Evolutionary conservation across 1,140 invertebrate genomes (phyloP).

Genomic region (Euschistus heros): DNA sequence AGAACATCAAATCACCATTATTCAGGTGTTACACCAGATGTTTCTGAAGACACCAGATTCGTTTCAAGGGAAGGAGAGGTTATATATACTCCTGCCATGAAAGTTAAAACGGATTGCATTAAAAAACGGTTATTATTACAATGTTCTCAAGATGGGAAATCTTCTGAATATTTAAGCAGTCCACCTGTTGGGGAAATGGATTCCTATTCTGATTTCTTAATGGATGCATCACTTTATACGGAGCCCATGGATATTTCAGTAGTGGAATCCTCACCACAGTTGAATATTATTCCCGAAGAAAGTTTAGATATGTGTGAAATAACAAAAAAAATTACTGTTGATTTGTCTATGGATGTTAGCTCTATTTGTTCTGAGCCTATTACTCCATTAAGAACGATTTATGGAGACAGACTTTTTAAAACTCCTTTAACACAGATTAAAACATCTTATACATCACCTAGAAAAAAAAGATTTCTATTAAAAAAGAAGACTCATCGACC

Average conservation of each 20-base stretch:
- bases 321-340: not conserved
- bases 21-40: not conserved
- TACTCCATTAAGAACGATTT: not conserved
- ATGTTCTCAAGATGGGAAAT: not conserved
- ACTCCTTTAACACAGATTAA: not conserved
- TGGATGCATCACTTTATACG: constrained; percentile 23
- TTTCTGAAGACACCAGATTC: not conserved
- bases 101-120: not conserved
- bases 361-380: not conserved
- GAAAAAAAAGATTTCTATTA: not conserved
- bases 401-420: not conserved
- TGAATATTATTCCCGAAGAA: not conserved
- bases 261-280: not conserved
- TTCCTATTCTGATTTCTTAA: constrained; percentile 21
- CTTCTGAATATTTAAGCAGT: not conserved
- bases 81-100: not conserved
- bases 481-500: not conserved
- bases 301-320: constrained; percentile 3
- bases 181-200: constrained; percentile 1
- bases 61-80: not conserved
- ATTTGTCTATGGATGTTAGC: not conserved
- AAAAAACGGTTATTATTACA: not conserved
- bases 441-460: not conserved
- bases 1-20: not conserved
- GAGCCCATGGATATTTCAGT: constrained; percentile 17